Evolutionary conservation across 2,888 invertebrate genomes (phyloP), one percentile per base, ranked within the genome.

Genomic region (Himalopsyche tibetana): DNA sequence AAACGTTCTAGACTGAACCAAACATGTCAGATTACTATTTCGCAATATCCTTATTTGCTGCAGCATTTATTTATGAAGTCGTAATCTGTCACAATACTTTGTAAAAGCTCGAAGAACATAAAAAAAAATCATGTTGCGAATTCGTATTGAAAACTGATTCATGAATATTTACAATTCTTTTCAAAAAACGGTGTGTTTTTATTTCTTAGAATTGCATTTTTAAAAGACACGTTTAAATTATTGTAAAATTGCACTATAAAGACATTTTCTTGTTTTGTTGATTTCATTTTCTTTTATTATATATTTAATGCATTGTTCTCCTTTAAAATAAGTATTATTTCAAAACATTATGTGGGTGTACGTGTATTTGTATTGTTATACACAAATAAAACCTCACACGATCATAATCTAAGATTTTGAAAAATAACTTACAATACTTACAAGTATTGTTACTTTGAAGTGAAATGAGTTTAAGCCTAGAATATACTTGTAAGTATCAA

Each of bases 91-190:
- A 12, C 36, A 69, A 19, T 28, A 69, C 69, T 28, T 69, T 36
- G 56, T 56, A 56, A n/a, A 56, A 19, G n/a, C 19, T 63, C 19
- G 19, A n/a, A 15, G 11, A 63, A 63, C 63, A 63, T n/a, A 51
- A 74, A 74, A 74, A 9, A 74, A 38, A 12, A 12, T 36, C 38
- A 36, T 36, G 36, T 74, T 38, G 74, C 38, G 11, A 36, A 74
- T 74, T 74, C 15, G 74, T 15, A 74, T 74, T 74, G 38, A 74
- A 74, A 74, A 12, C 38, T 0, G 36, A 38, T 9, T 74, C 74
- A 74, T 74, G 74, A 36, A 74, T 74, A 74, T 74, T 69, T 74
- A 74, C 28, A 74, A 15, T 36, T 28, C 74, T 51, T n/a, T 74
- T 74, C 74, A 74, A 15, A 38, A 38, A 36, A 36, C 74, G 2